phyloP scores from a whole-genome alignment of 2,113 vertebrate genomes.

The Silurus asotus region DNA sequence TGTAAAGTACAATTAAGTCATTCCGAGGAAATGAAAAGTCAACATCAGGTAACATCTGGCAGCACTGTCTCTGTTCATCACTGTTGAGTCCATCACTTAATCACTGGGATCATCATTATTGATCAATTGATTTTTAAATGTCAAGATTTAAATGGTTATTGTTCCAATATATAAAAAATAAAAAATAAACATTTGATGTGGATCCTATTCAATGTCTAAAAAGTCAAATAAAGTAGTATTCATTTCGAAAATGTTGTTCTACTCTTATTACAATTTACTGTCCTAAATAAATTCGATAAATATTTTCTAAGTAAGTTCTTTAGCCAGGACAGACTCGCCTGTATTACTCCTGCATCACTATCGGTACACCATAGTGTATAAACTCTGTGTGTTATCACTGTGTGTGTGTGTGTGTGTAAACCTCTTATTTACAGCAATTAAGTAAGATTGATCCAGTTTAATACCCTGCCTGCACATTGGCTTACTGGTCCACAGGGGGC shows the following conservation, averaged over 20 bases:
- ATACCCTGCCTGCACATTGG: background rate
- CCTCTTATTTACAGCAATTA: background rate
- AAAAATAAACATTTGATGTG: background rate
- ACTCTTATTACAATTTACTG: background rate
- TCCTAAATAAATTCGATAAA: background rate
- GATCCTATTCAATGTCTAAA: background rate
- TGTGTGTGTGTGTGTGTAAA: background rate
- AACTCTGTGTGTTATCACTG: background rate
- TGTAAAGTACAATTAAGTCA: background rate
- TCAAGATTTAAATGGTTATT: background rate
- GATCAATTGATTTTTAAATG: background rate
- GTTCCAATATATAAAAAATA: background rate
- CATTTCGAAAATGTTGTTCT: background rate
- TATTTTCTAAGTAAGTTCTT: background rate
- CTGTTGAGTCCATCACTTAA: background rate
- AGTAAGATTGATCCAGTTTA: background rate
- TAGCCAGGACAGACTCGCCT: background rate
- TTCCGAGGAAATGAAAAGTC: background rate
- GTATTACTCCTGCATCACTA: background rate
- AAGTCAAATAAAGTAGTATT: background rate
- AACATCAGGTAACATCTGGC: background rate
- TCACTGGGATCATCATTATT: background rate
- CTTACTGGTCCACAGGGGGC: conserved; percentile 74
- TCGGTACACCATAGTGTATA: background rate
- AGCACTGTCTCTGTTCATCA: background rate